Evolutionary conservation across 2,797 vertebrate genomes (phyloP), one percentile per base, ranked within the genome.

Genomic region (Carapus acus): DNA sequence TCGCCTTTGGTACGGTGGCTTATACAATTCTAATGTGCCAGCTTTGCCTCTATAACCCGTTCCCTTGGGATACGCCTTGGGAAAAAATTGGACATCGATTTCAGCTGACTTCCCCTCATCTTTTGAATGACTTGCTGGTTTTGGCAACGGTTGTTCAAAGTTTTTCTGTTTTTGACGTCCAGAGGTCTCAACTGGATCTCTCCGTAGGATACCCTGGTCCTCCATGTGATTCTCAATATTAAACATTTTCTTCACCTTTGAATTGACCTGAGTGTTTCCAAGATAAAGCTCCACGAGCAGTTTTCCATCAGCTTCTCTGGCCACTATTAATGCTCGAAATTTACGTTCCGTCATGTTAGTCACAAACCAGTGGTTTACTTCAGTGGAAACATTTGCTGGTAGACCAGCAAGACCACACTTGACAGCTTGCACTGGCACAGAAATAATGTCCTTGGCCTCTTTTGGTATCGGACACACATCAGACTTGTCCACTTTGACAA

Each of bases 351-450:
- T 83, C 1, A 86, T 76, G 18, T 62, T 66, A 11, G 79, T 81
- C 67, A 88, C 84, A 87, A 99, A 98, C 94, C 93, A 96, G 0
- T 15, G 1, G 29, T 86, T 83, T 15, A 85, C 81, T 58, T 93
- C 83, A 51, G 70, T 49, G 2, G 90, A 67, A 55, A 91, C 79
- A 8, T 82, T 34, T 1, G 48, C 23, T 7, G 88, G 81, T 43
- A 93, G 37, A 65, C 94, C 92, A 34, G 91, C 88, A 12, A 98
- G 88, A 2, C 87, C 83, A 74, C 94, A 96, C 54, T 87, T 79
- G 47, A 98, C 49, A 16, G 93, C 93, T 75, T 97, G 95, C 75
- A 96, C 90, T 18, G 96, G 94, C 53, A 93, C 74, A 38, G 91
- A 80, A 75, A 94, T 88, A 19, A 97, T 78, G 34, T 92, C 87